These are phyloP conservation scores for Camponotus pennsylvanicus DNA, from an alignment of 1,140 invertebrate species.

Conservation along the genomic window DNA sequence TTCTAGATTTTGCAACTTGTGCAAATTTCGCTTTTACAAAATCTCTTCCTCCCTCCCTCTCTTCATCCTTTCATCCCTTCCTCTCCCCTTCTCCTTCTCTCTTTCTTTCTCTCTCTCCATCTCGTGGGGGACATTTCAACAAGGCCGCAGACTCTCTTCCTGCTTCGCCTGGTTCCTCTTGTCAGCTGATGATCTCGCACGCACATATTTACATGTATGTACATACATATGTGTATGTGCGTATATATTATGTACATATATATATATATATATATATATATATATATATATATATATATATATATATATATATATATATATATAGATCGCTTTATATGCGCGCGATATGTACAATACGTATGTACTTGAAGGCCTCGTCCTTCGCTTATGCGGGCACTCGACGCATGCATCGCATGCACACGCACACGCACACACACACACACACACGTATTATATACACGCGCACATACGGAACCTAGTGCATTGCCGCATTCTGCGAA, in stretches of 20 bases:
- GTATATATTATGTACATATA: not conserved
- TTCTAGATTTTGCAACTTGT: not conserved
- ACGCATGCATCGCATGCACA: not conserved
- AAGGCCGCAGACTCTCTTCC: constrained; percentile 56
- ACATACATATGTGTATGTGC: not conserved
- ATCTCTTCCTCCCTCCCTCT: too few relatives aligned
- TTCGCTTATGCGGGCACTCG: constrained; percentile 63
- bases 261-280: too few relatives aligned
- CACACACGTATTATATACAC: too few relatives aligned
- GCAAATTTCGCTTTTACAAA: not conserved
- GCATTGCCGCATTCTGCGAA: constrained; percentile 73
- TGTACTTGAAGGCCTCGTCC: constrained; percentile 76
- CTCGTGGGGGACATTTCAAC: not conserved
- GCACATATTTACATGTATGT: not conserved
- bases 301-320: not conserved
- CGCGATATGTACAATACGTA: not conserved
- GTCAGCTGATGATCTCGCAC: constrained; percentile 72
- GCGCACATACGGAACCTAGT: not conserved
- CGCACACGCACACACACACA: not conserved
- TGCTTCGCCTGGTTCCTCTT: constrained; percentile 63
- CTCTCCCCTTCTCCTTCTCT: not conserved
- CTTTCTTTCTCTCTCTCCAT: not conserved
- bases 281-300: not conserved
- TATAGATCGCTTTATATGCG: too few relatives aligned
- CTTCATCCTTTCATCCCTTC: constrained; percentile 29